Evolutionary conservation across 2,888 invertebrate species (phyloP).

Genomic region (Drosophila subquinaria): DNA sequence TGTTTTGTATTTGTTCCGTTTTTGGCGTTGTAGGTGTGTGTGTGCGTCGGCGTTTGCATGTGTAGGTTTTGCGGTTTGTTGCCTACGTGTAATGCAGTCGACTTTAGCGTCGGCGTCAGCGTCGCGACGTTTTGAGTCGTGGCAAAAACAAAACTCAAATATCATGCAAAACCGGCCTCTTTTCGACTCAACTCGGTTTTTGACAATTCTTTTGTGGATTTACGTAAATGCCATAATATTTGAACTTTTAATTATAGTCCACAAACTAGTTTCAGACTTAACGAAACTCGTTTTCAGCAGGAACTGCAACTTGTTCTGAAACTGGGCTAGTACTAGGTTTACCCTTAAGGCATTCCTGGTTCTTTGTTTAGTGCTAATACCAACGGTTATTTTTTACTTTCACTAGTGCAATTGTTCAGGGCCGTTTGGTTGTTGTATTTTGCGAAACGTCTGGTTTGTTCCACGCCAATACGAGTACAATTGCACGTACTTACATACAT

Average conservation of each 20-base stretch:
- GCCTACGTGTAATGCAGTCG: constrained; percentile 40
- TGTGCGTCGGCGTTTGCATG: neutral
- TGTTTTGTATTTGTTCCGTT: constrained; percentile 33
- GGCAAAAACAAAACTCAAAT: constrained; percentile 37
- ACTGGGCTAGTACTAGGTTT: constrained; percentile 30
- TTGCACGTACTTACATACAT: neutral
- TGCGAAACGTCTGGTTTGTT: constrained; percentile 17
- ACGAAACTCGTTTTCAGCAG: constrained; percentile 43
- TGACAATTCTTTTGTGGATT: constrained; percentile 47
- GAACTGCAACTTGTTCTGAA: constrained; percentile 36
- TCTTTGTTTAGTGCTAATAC: constrained; percentile 19
- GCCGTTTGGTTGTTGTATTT: constrained; percentile 45
- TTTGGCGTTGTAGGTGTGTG: constrained; percentile 29
- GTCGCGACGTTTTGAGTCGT: constrained; percentile 22
- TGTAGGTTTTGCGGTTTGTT: constrained; percentile 36
- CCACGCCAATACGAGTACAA: neutral
- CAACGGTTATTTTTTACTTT: constrained; percentile 50
- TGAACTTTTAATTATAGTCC: constrained; percentile 3
- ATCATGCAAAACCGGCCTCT: constrained; percentile 49
- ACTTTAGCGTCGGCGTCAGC: constrained; percentile 3
- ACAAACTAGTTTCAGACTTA: constrained; percentile 24
- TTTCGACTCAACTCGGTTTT: constrained; percentile 18
- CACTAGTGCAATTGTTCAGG: constrained; percentile 46
- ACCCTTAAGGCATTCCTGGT: constrained; percentile 36
- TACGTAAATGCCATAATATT: constrained; percentile 43